These are phyloP conservation scores for Pandemis corylana DNA, from an alignment of 2,888 invertebrate species.

Conservation along the genomic window DNA sequence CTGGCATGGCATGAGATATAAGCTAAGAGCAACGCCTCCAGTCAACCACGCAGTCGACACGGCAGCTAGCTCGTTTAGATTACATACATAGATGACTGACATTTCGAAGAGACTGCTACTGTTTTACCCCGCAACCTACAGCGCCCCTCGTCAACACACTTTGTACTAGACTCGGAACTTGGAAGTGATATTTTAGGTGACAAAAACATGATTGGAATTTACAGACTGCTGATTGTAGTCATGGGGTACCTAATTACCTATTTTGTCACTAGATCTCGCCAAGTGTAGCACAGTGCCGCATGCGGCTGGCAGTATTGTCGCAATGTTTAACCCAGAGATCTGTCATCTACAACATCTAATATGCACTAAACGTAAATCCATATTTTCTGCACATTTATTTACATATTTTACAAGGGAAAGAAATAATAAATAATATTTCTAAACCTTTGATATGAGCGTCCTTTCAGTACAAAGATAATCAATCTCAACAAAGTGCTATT, in stretches of 20 bases:
- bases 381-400: slow-evolving; percentile 75
- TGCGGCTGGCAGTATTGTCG: slow-evolving; percentile 44
- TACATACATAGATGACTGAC: background rate
- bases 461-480: slow-evolving; percentile 65
- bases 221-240: background rate
- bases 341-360: slow-evolving; percentile 64
- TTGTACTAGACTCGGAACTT: background rate
- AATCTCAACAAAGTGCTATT: slow-evolving; percentile 61
- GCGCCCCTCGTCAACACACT: background rate
- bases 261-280: background rate
- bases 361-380: slow-evolving; percentile 67
- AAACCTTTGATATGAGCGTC: slow-evolving; percentile 81
- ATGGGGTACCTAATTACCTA: background rate
- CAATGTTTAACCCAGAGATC: slow-evolving; percentile 60
- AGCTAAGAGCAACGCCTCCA: background rate
- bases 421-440: slow-evolving; percentile 78
- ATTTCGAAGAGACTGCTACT: background rate
- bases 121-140: background rate
- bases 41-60: background rate
- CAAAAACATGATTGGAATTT: background rate
- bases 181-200: background rate
- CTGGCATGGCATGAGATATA: slow-evolving; percentile 3
- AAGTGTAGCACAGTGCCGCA: background rate
- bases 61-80: background rate
- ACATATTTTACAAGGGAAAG: slow-evolving; percentile 82